These are phyloP conservation scores for Xerus rutilus DNA, from an alignment of 2,797 vertebrate genomes.

Conservation along the genomic window DNA sequence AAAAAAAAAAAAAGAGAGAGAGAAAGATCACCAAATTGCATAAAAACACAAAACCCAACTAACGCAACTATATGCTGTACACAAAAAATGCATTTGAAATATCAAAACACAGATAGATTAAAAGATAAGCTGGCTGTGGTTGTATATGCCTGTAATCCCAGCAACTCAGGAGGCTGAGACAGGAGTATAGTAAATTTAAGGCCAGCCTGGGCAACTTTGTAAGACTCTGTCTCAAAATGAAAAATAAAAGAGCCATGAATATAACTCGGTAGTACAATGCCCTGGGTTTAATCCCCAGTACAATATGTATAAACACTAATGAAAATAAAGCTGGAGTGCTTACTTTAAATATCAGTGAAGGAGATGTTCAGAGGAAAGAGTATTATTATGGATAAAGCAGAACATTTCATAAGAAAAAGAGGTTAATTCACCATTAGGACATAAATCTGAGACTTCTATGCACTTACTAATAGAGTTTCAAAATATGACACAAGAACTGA, in stretches of 20 bases:
- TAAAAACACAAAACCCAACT: conserved; percentile 31
- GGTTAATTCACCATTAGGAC: neutral
- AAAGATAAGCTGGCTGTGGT: neutral
- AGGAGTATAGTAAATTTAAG: neutral
- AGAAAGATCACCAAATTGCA: neutral
- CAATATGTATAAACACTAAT: neutral
- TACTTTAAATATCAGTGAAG: conserved; percentile 40
- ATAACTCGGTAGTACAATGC: neutral
- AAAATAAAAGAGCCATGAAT: neutral
- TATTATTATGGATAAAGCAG: conserved; percentile 1
- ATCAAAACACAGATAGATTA: too few species aligned
- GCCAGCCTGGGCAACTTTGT: neutral
- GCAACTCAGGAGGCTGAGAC: neutral
- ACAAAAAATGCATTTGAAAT: neutral
- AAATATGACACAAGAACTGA: neutral
- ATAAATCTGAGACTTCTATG: conserved; percentile 2
- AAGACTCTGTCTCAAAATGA: neutral
- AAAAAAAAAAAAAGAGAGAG: neutral
- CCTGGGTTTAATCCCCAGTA: neutral
- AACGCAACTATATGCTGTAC: neutral
- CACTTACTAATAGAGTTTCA: conserved; percentile 18
- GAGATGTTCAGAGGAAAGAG: conserved; percentile 10
- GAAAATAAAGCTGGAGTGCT: neutral
- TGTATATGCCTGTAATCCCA: too few species aligned
- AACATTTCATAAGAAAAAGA: conserved; percentile 43